Conservation (phyloP, 2,113 vertebrate genomes). For the Asarcornis scutulata region DNA sequence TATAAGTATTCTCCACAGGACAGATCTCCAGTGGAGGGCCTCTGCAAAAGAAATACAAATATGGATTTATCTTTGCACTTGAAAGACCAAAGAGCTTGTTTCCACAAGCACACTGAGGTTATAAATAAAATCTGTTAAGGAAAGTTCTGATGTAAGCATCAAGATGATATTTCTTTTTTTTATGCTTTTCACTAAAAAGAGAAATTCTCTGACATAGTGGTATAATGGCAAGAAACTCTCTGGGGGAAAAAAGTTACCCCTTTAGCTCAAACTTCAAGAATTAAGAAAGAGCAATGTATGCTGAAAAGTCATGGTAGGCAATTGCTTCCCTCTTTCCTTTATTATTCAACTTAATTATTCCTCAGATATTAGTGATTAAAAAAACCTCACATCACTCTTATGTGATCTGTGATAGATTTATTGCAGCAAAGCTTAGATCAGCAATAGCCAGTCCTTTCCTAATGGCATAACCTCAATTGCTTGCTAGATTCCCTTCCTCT, state of each 20-base stretch:
- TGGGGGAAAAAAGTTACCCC: not conserved
- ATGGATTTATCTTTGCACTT: not conserved
- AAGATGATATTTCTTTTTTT: not conserved
- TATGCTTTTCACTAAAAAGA: not conserved
- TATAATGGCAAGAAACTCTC: not conserved
- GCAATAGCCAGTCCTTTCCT: not conserved
- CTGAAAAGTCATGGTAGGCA: not conserved
- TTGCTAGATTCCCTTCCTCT: not conserved
- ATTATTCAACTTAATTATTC: not conserved
- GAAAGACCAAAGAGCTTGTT: constrained; percentile 19
- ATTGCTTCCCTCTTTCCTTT: not conserved
- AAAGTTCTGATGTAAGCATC: not conserved
- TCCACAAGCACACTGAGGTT: not conserved
- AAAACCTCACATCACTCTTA: not conserved
- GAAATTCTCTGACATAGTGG: not conserved
- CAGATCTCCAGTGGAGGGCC: not conserved
- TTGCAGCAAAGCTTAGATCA: accelerated
- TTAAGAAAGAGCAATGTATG: not conserved
- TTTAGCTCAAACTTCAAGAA: not conserved
- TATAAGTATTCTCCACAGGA: not conserved
- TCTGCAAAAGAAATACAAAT: not conserved
- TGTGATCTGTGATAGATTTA: not conserved
- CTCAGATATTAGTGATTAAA: not conserved
- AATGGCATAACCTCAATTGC: not conserved
- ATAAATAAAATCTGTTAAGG: not conserved